phyloP scores from a whole-genome alignment of 2,113 vertebrate species.

The Sylvilagus bachmani region DNA sequence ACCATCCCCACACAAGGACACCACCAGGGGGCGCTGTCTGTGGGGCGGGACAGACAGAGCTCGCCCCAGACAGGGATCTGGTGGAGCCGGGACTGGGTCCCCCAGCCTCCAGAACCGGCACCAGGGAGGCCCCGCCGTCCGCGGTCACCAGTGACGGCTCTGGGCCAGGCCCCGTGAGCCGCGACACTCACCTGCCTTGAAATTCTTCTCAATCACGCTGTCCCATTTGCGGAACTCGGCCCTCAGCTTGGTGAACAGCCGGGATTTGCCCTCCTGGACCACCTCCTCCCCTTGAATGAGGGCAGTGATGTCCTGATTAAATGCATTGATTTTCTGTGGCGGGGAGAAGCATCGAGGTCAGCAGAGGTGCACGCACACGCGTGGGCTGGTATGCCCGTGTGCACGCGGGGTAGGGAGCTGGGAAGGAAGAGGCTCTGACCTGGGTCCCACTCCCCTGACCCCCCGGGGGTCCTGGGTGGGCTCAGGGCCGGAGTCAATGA shows the following conservation, averaged over 20 bases:
- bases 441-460: too few relatives aligned
- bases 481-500: too few relatives aligned
- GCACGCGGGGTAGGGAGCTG: too few relatives aligned
- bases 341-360: not conserved
- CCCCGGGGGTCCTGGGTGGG: too few relatives aligned
- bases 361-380: not conserved
- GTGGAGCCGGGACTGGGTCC: not conserved
- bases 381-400: too few relatives aligned
- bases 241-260: constrained; percentile 89
- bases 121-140: too few relatives aligned
- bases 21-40: too few relatives aligned
- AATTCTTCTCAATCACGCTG: accelerated
- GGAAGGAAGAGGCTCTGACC: too few relatives aligned
- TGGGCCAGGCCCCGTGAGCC: too few relatives aligned
- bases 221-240: constrained; percentile 88
- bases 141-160: too few relatives aligned
- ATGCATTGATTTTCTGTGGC: constrained; percentile 90
- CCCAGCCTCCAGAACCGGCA: not conserved
- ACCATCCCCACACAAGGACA: not conserved
- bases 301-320: constrained; percentile 87
- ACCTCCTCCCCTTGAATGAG: constrained; percentile 89
- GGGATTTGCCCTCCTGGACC: constrained; percentile 60
- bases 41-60: not conserved
- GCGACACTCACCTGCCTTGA: too few relatives aligned
- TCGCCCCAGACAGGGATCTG: not conserved